These are phyloP conservation scores for Macropodus opercularis DNA, from an alignment of 2,797 vertebrate genomes.

Conservation along the genomic window DNA sequence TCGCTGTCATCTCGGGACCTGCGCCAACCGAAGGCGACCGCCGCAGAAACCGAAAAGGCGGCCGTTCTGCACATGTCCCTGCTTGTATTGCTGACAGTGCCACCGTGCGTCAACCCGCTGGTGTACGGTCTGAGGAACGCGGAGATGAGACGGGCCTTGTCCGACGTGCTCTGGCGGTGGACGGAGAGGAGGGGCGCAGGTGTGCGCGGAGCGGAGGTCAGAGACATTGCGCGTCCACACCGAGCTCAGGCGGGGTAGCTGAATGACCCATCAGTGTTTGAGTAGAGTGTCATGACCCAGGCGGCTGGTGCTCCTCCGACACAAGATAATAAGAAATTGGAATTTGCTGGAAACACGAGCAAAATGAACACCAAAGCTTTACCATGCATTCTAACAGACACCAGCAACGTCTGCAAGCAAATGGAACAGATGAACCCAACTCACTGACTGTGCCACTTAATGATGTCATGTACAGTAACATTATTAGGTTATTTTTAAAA, in stretches of 20 bases:
- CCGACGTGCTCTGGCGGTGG: not conserved
- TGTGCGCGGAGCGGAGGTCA: not conserved
- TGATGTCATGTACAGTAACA: too few species aligned
- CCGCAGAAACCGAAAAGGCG: not conserved
- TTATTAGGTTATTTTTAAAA: too few species aligned
- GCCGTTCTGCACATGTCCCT: constrained; percentile 58
- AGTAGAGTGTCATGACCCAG: too few species aligned
- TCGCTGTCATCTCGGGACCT: not conserved
- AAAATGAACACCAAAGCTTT: too few species aligned
- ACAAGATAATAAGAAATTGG: too few species aligned
- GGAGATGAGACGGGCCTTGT: constrained; percentile 50
- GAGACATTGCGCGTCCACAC: constrained; percentile 1
- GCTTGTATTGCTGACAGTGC: constrained; percentile 54
- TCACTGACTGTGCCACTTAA: too few species aligned
- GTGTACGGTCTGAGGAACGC: constrained; percentile 65
- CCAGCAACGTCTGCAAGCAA: too few species aligned
- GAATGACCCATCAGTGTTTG: not conserved
- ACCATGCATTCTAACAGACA: too few species aligned
- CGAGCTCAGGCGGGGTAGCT: not conserved
- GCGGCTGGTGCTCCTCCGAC: too few species aligned
- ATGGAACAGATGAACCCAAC: too few species aligned
- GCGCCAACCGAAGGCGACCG: not conserved
- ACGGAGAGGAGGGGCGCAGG: not conserved
- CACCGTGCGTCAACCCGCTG: constrained; percentile 72
- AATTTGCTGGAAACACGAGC: too few species aligned